A percentile compares a stretch with the other conserved stretches of the same genome.
Evolutionary conservation across 2,113 vertebrate species (phyloP).

Genomic region (Oncorhynchus nerka): DNA sequence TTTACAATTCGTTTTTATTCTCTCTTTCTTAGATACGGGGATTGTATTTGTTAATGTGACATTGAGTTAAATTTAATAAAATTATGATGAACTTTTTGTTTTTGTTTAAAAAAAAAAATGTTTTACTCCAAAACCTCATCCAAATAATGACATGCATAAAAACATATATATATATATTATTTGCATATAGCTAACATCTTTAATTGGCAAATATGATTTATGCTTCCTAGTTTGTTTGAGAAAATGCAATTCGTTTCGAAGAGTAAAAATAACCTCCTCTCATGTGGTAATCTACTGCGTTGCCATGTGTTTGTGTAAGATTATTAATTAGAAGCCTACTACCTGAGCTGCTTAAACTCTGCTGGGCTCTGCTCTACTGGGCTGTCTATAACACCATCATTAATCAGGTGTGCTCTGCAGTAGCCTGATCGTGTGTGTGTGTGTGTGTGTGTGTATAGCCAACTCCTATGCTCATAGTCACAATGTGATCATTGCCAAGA

Average conservation of each 20-base stretch:
- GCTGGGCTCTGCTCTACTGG: not conserved
- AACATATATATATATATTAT: no score
- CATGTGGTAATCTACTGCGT: not conserved
- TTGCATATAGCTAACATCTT: not conserved
- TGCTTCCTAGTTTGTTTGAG: not conserved
- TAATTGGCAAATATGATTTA: not conserved
- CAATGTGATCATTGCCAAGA: no score
- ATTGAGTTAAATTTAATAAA: no score
- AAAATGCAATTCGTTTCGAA: not conserved
- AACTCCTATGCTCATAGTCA: no score
- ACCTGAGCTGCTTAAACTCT: not conserved
- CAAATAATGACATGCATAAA: no score
- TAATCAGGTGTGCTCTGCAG: no score
- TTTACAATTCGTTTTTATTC: not conserved
- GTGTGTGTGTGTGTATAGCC: no score
- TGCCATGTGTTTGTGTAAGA: not conserved
- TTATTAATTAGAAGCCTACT: conserved; percentile 7
- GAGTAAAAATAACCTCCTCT: not conserved
- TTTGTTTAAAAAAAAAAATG: no score
- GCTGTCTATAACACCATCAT: not conserved
- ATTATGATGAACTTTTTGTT: no score
- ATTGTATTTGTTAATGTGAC: no score
- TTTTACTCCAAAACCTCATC: no score
- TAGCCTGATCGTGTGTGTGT: no score
- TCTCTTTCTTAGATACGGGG: not conserved